Conservation (phyloP, 2,888 invertebrate species). For the Anoncus sp. region DNA sequence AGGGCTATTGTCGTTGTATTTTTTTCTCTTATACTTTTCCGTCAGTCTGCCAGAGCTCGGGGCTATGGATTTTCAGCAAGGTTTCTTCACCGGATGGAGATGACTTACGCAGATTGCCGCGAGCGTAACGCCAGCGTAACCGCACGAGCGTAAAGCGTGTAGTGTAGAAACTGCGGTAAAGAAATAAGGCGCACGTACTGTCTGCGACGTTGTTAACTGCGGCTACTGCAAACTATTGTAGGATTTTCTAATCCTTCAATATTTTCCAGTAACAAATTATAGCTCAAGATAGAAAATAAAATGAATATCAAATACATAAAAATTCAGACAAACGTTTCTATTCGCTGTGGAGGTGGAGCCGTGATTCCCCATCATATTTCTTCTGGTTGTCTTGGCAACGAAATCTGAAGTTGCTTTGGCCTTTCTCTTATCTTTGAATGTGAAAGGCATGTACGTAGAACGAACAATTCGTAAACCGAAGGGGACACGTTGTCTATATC, state of each 20-base stretch:
- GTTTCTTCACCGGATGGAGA: constrained; percentile 35
- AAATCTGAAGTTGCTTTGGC: not conserved
- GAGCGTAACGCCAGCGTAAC: no score
- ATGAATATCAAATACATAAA: no score
- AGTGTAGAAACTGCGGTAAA: constrained; percentile 7
- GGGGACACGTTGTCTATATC: constrained; percentile 39
- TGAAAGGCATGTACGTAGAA: not conserved
- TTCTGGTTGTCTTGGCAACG: not conserved
- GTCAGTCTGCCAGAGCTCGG: constrained; percentile 19
- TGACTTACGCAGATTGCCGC: constrained; percentile 61
- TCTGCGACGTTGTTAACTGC: not conserved
- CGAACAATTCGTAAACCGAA: constrained; percentile 9
- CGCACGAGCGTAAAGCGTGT: constrained; percentile 25
- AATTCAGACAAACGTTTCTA: not conserved
- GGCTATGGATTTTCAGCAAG: constrained; percentile 20
- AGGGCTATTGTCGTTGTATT: not conserved
- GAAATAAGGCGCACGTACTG: not conserved
- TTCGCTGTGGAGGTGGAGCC: not conserved
- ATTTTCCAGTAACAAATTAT: no score
- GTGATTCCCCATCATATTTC: not conserved
- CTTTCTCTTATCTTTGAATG: not conserved
- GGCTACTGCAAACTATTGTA: not conserved
- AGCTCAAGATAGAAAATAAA: no score
- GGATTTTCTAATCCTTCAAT: no score
- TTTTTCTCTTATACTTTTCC: constrained; percentile 14